Evolutionary conservation across 2,888 invertebrate species (phyloP).

Genomic region (Troglohyphantes excavatus): DNA sequence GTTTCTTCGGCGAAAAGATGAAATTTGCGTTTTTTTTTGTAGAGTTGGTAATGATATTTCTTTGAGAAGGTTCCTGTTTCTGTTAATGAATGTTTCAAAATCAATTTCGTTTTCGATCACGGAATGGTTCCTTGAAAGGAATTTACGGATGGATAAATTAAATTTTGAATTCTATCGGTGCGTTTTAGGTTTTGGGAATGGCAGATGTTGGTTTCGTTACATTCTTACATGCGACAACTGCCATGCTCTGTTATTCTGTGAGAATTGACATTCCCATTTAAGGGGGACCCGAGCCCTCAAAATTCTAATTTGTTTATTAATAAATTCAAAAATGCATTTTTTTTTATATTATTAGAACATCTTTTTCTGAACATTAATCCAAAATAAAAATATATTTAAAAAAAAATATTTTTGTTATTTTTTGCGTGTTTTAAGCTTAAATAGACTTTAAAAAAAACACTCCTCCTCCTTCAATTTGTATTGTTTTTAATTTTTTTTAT

Average conservation of each 20-base stretch:
- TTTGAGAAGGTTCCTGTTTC: constrained; percentile 55
- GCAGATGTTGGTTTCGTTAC: not conserved
- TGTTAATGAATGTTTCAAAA: constrained; percentile 74
- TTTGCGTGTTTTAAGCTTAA: too few relatives aligned
- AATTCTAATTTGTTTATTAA: not conserved
- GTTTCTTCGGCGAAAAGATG: constrained; percentile 50
- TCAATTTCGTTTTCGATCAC: constrained; percentile 61
- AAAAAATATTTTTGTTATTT: too few relatives aligned
- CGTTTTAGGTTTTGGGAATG: constrained; percentile 15
- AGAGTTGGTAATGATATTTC: constrained; percentile 71
- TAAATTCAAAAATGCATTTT: too few relatives aligned
- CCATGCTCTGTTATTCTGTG: not conserved
- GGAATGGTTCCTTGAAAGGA: constrained; percentile 26
- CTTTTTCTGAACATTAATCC: too few relatives aligned
- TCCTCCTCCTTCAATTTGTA: too few relatives aligned
- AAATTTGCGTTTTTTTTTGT: constrained; percentile 68
- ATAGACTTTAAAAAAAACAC: too few relatives aligned
- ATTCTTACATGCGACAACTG: constrained; percentile 7
- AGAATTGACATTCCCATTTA: not conserved
- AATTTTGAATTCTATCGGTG: constrained; percentile 29
- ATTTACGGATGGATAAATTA: constrained; percentile 40
- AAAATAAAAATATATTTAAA: too few relatives aligned
- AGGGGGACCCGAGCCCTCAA: too few relatives aligned
- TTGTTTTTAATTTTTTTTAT: too few relatives aligned
- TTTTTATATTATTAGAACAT: too few relatives aligned